Percentiles rank a stretch among this genome's conserved stretches.
Conservation (phyloP, 2,113 vertebrate species). For the Cygnus atratus region DNA sequence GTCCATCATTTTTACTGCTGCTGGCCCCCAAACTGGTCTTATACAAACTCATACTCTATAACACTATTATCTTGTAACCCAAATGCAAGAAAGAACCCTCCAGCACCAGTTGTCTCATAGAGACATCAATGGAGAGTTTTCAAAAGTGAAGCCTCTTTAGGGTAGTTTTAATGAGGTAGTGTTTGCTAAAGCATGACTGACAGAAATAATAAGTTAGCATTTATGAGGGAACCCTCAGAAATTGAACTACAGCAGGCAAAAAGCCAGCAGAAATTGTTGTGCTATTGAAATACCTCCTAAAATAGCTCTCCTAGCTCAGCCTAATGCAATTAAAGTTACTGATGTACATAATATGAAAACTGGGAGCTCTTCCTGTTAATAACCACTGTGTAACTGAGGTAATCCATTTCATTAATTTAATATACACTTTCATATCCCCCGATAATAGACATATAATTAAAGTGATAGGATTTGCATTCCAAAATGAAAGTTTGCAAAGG, state of each 20-base stretch:
- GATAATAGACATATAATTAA: constrained; percentile 75
- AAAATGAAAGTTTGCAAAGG: constrained; percentile 66
- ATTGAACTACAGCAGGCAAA: constrained; percentile 79
- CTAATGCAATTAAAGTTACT: constrained; percentile 84
- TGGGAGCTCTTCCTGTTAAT: constrained; percentile 79
- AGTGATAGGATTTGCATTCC: constrained; percentile 63
- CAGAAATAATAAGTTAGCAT: constrained; percentile 81
- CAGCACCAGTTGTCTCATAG: not conserved
- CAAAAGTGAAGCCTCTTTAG: constrained; percentile 37
- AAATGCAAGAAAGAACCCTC: not conserved
- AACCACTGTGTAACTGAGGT: constrained; percentile 77
- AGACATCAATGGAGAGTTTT: constrained; percentile 12
- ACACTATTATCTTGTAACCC: not conserved
- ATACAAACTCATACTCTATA: not conserved
- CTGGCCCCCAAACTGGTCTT: not conserved
- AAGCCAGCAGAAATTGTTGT: constrained; percentile 75
- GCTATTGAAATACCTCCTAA: constrained; percentile 73
- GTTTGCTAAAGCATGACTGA: constrained; percentile 80
- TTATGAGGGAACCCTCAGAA: constrained; percentile 71
- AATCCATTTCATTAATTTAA: constrained; percentile 79
- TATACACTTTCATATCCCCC: constrained; percentile 60
- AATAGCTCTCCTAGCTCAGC: constrained; percentile 74
- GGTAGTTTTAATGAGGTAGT: constrained; percentile 75
- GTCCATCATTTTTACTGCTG: not conserved
- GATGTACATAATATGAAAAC: constrained; percentile 82